These are phyloP conservation scores for Pheosia tremula DNA, from an alignment of 2,888 invertebrate genomes.

Conservation along the genomic window DNA sequence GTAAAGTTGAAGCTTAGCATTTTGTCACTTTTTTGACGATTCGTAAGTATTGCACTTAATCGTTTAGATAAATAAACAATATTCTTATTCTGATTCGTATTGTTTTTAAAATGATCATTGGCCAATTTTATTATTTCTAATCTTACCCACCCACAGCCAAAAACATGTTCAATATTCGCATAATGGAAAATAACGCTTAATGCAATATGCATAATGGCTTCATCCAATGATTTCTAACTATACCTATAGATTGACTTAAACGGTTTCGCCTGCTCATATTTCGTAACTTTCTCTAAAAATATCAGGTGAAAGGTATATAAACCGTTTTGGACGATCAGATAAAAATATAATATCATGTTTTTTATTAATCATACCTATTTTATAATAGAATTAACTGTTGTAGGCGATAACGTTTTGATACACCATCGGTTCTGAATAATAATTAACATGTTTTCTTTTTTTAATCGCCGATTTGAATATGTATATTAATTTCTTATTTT, in stretches of 20 bases:
- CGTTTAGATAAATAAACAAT: too few species aligned
- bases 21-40: too few species aligned
- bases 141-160: too few species aligned
- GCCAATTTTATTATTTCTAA: too few species aligned
- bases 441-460: neutral
- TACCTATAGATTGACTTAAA: conserved; percentile 18
- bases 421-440: neutral
- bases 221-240: conserved; percentile 24
- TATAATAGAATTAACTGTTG: conserved; percentile 7
- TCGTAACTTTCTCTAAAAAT: conserved; percentile 30
- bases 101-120: too few species aligned
- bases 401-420: neutral
- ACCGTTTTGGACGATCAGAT: conserved; percentile 21
- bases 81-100: too few species aligned
- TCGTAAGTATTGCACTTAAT: too few species aligned
- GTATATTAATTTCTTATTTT: too few species aligned
- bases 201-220: conserved; percentile 20
- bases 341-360: conserved; percentile 14
- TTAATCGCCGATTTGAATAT: neutral
- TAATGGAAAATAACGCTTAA: neutral
- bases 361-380: conserved; percentile 17
- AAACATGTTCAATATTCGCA: too few species aligned
- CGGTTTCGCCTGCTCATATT: conserved; percentile 19
- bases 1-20: too few species aligned
- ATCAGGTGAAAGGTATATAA: conserved; percentile 28